Conservation (phyloP, 2,113 vertebrate species). For the Passer domesticus region DNA sequence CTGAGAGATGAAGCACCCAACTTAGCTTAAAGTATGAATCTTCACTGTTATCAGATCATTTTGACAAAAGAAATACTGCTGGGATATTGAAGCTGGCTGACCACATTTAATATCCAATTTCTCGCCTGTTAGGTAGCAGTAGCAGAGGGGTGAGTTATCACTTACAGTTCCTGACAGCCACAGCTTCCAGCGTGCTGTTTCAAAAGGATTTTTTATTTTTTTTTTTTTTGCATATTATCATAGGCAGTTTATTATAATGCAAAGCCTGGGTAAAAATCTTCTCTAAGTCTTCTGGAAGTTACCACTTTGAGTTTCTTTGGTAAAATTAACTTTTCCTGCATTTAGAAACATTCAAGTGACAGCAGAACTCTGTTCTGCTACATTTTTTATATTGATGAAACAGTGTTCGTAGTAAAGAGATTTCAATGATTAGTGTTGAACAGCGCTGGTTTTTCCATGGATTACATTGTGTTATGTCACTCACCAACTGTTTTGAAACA, state of each 20-base stretch:
- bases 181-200: background rate
- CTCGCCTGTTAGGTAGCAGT: constrained; percentile 1
- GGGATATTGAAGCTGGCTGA: background rate
- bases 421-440: background rate
- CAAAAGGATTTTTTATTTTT: constrained; percentile 13
- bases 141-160: background rate
- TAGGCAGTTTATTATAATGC: background rate
- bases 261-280: constrained; percentile 5
- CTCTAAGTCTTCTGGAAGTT: background rate
- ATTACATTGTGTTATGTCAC: background rate
- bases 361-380: background rate
- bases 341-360: background rate
- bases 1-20: background rate
- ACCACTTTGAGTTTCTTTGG: background rate
- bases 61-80: constrained; percentile 34
- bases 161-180: background rate
- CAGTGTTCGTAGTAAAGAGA: background rate
- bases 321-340: background rate
- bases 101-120: background rate
- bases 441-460: background rate
- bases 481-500: background rate
- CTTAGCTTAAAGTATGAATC: background rate
- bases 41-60: constrained; percentile 11
- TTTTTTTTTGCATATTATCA: background rate
- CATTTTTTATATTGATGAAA: background rate